Evolutionary conservation across 2,888 invertebrate species (phyloP), one percentile per base, ranked within the genome.

Genomic region (Caenorhabditis zanzibari): DNA sequence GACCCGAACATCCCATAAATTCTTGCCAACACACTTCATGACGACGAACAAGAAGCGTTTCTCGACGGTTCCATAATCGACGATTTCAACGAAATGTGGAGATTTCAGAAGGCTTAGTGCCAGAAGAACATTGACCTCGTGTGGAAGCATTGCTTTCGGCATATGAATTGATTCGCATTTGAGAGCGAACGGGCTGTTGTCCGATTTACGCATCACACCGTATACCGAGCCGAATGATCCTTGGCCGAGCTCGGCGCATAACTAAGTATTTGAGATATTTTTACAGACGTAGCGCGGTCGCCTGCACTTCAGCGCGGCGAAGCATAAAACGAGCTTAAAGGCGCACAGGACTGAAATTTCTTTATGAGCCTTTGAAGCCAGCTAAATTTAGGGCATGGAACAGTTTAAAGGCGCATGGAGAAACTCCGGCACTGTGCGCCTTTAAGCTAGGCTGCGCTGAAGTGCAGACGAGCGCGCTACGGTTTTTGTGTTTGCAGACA

Each of bases 141-240:
- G 80, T 12, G 77, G 72, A 3, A 87, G 69, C 41, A 87, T 79
- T 35, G 84, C 41, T 59, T 85, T 81, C 64, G 77, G 87, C 44
- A 81, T 73, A 38, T 86, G 58, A 4, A 80, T 54, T 3, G 87
- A 81, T 64, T 89, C 90, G 72, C 88, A 88, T 63, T 90, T 90
- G 84, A 89, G 83, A 7, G 90, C 90, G 38, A 85, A 82, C 19
- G 63, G 19, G 19, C 66, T 63, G 5, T 72, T 54, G 68, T 86
- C 89, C 1, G 47, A 47, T 44, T 56, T 24, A 14, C 87, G 77
- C 9, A 63, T 71, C 14, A 88, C 87, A 14, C 61, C 63, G 61
- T 54, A 90, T 1, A 90, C 90, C 10, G 88, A 85, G 1, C 90
- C 90, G 71, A 88, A 90, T n/a, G 88, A 86, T n/a, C 90, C 90